These are phyloP conservation scores for Saccostrea glomerata DNA, from an alignment of 1,140 invertebrate genomes.

Conservation along the genomic window DNA sequence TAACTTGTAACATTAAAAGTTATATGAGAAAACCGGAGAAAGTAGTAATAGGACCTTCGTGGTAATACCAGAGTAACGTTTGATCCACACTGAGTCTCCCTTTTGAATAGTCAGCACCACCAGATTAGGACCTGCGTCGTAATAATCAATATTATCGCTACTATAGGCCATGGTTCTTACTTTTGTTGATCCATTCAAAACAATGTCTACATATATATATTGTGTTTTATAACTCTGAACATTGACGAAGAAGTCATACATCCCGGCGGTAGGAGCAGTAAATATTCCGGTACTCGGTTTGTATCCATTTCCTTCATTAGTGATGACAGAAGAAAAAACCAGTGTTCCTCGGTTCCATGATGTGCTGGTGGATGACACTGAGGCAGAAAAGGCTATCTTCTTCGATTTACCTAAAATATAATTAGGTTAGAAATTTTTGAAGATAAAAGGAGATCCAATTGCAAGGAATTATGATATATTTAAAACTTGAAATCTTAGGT, in stretches of 20 bases:
- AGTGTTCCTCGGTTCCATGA: not conserved
- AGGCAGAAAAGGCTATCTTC: not conserved
- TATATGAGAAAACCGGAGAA: slow-evolving; percentile 13
- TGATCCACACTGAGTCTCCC: not conserved
- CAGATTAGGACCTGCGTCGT: not conserved
- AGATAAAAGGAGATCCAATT: no score
- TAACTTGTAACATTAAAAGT: no score
- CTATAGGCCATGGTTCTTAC: not conserved
- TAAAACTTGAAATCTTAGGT: no score
- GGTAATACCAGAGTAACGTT: not conserved
- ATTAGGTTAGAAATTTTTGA: no score
- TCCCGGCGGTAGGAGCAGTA: not conserved
- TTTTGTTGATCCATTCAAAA: slow-evolving; percentile 11
- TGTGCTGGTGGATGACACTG: not conserved
- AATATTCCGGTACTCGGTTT: slow-evolving; percentile 15
- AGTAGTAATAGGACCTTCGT: no score
- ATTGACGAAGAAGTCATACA: slow-evolving; percentile 4
- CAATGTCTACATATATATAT: not conserved
- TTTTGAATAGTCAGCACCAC: not conserved
- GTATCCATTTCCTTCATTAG: slow-evolving; percentile 15
- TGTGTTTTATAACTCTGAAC: not conserved
- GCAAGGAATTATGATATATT: no score
- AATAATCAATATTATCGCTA: not conserved
- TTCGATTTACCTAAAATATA: not conserved
- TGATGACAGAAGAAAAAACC: slow-evolving; percentile 24